A percentile compares a stretch with the other conserved stretches of the same genome.
Evolutionary conservation across 2,888 invertebrate genomes (phyloP).

Genomic region (Tethea ocularis): DNA sequence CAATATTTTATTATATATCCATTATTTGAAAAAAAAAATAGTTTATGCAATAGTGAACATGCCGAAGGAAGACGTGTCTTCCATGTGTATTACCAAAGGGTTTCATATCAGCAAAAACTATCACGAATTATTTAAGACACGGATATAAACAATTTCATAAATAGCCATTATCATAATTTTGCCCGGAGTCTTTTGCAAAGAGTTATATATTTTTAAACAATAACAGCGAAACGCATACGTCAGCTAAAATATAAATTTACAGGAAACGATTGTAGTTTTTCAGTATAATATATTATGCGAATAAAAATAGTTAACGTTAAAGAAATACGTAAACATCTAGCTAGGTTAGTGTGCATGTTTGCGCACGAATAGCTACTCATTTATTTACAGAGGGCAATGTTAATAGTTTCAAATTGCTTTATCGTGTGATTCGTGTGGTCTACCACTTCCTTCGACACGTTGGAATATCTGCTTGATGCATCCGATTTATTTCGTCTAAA

Average conservation of each 20-base stretch:
- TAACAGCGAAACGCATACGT: not conserved
- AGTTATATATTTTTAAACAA: not conserved
- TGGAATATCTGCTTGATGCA: not conserved
- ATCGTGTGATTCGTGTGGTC: not conserved
- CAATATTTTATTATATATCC: constrained; percentile 20
- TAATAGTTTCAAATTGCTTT: not conserved
- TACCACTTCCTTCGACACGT: not conserved
- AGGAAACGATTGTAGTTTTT: constrained; percentile 3
- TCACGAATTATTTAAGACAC: not conserved
- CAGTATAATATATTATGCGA: not conserved
- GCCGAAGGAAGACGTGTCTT: not conserved
- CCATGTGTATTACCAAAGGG: not conserved
- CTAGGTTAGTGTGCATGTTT: not conserved
- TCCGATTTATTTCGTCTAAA: not conserved
- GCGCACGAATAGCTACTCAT: not conserved
- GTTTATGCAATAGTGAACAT: not conserved
- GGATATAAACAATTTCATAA: no score
- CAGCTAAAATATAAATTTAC: not conserved
- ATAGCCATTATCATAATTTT: no score
- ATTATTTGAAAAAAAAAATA: not conserved
- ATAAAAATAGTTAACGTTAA: not conserved
- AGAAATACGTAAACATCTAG: not conserved
- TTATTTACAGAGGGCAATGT: not conserved
- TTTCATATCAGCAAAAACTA: not conserved
- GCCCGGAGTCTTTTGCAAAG: no score